Evolutionary conservation across 1,140 invertebrate species (phyloP).

Genomic region (Diorhabda sublineata): DNA sequence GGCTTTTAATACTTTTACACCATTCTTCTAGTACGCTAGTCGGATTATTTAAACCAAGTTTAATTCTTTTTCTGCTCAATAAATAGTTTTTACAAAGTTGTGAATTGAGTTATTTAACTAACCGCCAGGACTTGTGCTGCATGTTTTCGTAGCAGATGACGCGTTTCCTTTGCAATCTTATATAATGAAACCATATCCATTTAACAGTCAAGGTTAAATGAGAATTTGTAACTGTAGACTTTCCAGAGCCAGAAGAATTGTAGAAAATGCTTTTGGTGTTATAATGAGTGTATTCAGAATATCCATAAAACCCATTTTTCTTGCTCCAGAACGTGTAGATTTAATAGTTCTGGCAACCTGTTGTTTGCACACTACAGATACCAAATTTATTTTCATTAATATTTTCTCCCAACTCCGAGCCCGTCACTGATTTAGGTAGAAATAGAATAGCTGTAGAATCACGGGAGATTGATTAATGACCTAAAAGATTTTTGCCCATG

Average conservation of each 20-base stretch:
- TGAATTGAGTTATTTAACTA: no score
- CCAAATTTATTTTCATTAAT: no score
- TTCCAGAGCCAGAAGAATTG: neutral
- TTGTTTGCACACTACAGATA: neutral
- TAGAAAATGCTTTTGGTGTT: conserved; percentile 1
- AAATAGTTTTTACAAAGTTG: no score
- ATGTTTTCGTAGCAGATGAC: neutral
- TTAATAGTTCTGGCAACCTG: neutral
- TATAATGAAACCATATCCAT: neutral
- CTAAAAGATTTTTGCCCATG: neutral
- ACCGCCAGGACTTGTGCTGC: neutral
- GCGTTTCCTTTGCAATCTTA: neutral
- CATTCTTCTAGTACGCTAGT: no score
- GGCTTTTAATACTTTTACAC: no score
- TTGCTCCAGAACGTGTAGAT: neutral
- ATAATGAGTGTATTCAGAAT: neutral
- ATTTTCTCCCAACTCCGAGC: no score
- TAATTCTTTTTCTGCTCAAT: no score
- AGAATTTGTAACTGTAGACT: no score
- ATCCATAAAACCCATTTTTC: neutral
- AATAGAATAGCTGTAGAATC: conserved; percentile 2
- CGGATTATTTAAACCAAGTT: no score
- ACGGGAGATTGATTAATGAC: conserved; percentile 11
- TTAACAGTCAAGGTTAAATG: neutral
- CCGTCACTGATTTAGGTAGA: no score